phyloP scores from a whole-genome alignment of 2,113 vertebrate species.

The Probosciger aterrimus region DNA sequence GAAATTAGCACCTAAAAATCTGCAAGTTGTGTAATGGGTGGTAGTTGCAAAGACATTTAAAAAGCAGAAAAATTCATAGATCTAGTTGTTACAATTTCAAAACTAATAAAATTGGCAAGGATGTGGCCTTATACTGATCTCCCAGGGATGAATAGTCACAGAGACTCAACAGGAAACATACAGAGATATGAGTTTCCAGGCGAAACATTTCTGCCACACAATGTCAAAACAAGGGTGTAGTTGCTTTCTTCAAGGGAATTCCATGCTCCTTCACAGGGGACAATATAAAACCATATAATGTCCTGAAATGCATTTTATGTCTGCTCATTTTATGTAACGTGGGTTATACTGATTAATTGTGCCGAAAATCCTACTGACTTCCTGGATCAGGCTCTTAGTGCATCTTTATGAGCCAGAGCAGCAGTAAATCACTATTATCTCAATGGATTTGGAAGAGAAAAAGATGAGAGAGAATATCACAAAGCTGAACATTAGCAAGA shows the following conservation, averaged over 20 bases:
- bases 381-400: neutral
- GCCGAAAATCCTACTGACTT: constrained; percentile 20
- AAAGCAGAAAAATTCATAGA: neutral
- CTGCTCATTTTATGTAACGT: neutral
- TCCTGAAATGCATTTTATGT: constrained; percentile 2
- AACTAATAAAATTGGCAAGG: neutral
- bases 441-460: neutral
- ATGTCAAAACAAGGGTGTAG: neutral
- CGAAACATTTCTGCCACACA: neutral
- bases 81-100: neutral
- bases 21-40: neutral
- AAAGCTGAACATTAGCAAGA: neutral
- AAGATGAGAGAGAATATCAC: neutral
- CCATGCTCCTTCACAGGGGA: neutral
- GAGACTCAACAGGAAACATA: neutral
- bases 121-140: neutral
- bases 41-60: neutral
- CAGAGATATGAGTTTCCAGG: neutral
- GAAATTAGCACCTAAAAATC: neutral
- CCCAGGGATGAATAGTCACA: neutral
- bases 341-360: constrained; percentile 12
- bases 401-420: neutral
- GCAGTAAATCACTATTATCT: neutral
- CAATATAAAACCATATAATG: neutral
- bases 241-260: neutral